Conservation (phyloP, 2,113 vertebrate species). For the Anser brachyrhynchus region DNA sequence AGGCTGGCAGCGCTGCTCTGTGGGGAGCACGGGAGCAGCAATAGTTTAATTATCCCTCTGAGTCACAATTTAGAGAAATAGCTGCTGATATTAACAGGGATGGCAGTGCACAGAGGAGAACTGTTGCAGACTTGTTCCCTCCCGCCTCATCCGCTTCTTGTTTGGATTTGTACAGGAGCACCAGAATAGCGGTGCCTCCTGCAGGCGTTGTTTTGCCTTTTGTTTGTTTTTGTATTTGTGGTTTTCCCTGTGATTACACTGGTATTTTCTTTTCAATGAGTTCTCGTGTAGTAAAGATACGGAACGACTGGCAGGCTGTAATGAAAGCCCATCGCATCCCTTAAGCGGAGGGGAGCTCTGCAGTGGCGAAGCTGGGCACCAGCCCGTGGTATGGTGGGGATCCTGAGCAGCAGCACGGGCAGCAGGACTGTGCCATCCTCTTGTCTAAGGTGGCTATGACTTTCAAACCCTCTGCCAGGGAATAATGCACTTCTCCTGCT, state of each 20-base stretch:
- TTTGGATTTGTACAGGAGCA: background rate
- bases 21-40: background rate
- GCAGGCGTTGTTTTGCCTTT: background rate
- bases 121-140: background rate
- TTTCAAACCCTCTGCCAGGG: background rate
- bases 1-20: background rate
- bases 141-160: background rate
- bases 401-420: fast-evolving
- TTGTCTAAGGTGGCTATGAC: background rate
- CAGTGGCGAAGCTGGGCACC: background rate
- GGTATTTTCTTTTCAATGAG: background rate
- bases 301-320: background rate
- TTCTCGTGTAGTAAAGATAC: background rate
- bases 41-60: conserved; percentile 39
- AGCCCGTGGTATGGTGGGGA: fast-evolving
- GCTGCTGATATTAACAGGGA: background rate
- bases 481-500: fast-evolving
- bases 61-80: background rate
- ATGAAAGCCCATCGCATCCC: background rate
- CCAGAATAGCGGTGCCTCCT: background rate
- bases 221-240: background rate
- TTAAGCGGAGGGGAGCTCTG: background rate
- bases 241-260: background rate
- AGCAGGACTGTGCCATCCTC: fast-evolving
- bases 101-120: background rate